Evolutionary conservation across 2,797 vertebrate genomes (phyloP).

Genomic region (Enteromius argenteus): DNA sequence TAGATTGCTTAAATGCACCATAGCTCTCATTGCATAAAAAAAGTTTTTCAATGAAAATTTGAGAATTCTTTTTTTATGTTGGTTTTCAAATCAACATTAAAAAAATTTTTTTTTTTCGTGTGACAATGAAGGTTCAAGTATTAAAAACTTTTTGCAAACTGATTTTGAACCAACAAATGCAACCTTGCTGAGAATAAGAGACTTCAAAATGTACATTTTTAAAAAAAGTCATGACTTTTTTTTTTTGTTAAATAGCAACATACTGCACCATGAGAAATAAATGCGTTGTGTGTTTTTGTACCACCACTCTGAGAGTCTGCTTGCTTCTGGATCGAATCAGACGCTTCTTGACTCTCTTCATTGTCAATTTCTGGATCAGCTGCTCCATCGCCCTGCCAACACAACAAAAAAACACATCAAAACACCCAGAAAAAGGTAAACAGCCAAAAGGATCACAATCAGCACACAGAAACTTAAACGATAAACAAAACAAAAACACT

Average conservation of each 20-base stretch:
- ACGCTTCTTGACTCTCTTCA: slow-evolving; percentile 83
- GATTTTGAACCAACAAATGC: not conserved
- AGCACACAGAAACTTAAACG: not conserved
- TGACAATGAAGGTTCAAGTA: not conserved
- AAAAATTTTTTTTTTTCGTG: not conserved
- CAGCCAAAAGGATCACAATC: not conserved
- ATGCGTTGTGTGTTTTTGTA: not conserved
- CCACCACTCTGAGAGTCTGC: slow-evolving; percentile 84
- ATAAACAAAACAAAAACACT: not conserved
- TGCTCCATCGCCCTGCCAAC: slow-evolving; percentile 75
- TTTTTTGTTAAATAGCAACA: not conserved
- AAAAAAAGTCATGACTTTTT: not conserved
- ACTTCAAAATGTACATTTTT: not conserved
- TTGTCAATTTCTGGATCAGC: slow-evolving; percentile 83
- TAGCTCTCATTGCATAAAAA: not conserved
- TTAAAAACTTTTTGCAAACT: not conserved
- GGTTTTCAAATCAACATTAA: not conserved
- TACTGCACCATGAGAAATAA: not conserved
- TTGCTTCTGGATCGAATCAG: slow-evolving; percentile 82
- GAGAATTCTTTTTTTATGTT: too few species aligned
- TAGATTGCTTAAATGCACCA: not conserved
- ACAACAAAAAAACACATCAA: not conserved
- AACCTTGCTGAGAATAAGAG: not conserved
- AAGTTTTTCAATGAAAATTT: not conserved
- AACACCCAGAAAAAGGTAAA: not conserved